Evolutionary conservation across 2,888 invertebrate genomes (phyloP).

Genomic region (Cenopis cana): DNA sequence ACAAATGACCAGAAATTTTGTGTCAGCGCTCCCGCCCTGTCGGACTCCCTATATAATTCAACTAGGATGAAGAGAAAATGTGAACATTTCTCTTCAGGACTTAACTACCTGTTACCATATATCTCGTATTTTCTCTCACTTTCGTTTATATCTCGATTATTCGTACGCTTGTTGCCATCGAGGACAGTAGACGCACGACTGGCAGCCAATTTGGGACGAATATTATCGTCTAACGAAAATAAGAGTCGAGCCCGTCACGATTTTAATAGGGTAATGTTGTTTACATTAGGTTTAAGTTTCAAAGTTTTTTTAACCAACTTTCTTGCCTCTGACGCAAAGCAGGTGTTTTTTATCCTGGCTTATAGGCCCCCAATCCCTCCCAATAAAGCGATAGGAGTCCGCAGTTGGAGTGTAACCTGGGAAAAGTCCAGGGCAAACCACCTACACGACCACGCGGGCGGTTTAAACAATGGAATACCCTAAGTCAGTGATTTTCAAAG

Average conservation of each 20-base stretch:
- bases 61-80: neutral
- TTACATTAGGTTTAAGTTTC: conserved; percentile 13
- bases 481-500: no score
- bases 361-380: no score
- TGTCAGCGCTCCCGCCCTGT: no score
- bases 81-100: conserved; percentile 7
- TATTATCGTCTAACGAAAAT: conserved; percentile 48
- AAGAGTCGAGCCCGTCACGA: conserved; percentile 22
- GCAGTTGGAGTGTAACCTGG: no score
- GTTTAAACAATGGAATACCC: no score
- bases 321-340: neutral
- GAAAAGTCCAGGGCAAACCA: no score
- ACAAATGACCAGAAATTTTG: no score
- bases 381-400: no score
- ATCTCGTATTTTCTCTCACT: conserved; percentile 43
- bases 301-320: neutral
- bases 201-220: conserved; percentile 55
- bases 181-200: conserved; percentile 63
- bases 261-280: conserved; percentile 19
- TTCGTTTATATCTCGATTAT: conserved; percentile 46
- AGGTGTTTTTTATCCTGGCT: no score
- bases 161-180: conserved; percentile 48
- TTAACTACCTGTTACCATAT: conserved; percentile 42
- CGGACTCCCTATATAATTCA: no score
- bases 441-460: no score